Evolutionary conservation across 2,888 invertebrate species (phyloP).

Genomic region (Synanthedon vespiformis): DNA sequence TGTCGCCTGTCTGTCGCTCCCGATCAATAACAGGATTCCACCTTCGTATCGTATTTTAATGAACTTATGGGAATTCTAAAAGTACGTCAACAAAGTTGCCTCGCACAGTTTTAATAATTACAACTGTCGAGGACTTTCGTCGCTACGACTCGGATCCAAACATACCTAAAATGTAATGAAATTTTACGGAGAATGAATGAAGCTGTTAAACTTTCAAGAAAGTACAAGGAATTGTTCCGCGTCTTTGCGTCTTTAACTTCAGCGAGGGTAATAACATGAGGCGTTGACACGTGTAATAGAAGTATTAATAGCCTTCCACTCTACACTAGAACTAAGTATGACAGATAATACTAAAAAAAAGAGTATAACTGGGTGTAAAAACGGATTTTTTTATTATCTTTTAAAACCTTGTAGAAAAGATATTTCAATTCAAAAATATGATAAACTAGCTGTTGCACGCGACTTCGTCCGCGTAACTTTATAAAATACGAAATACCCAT

Average conservation of each 20-base stretch:
- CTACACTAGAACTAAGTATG: no score
- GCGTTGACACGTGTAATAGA: background rate
- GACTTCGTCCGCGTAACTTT: no score
- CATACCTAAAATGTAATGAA: slow-evolving; percentile 26
- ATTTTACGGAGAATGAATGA: slow-evolving; percentile 21
- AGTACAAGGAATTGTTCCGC: slow-evolving; percentile 20
- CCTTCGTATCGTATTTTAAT: slow-evolving; percentile 48
- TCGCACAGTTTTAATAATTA: slow-evolving; percentile 32
- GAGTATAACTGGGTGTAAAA: no score
- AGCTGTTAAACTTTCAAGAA: slow-evolving; percentile 14
- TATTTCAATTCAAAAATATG: no score
- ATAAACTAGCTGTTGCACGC: no score
- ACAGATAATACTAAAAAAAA: no score
- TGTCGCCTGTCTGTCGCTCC: slow-evolving; percentile 1
- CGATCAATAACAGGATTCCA: slow-evolving; percentile 30
- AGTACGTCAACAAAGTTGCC: slow-evolving; percentile 15
- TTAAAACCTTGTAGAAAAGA: no score
- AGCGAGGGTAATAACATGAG: slow-evolving; percentile 11
- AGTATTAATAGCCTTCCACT: no score
- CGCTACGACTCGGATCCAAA: slow-evolving; percentile 21
- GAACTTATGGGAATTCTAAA: slow-evolving; percentile 26
- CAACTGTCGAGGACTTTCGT: slow-evolving; percentile 19
- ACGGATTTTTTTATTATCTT: no score
- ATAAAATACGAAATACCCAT: no score
- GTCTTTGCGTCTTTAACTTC: slow-evolving; percentile 11